These are phyloP conservation scores for Entelurus aequoreus DNA, from an alignment of 2,113 vertebrate species.

Conservation along the genomic window DNA sequence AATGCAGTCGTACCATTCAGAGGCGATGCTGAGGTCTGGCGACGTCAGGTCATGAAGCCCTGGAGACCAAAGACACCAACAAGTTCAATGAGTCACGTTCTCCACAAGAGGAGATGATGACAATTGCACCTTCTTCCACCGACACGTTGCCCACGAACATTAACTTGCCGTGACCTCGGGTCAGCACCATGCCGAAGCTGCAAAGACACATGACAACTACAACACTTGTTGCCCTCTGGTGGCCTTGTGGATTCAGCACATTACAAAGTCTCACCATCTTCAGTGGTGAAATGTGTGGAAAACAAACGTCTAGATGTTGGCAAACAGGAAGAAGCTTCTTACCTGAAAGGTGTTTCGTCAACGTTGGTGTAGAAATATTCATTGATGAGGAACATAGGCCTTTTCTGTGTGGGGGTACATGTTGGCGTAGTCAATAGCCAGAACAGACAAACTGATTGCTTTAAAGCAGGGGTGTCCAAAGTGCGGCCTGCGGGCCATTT, in stretches of 20 bases:
- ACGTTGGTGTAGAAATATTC: constrained; percentile 94
- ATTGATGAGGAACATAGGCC: constrained; percentile 84
- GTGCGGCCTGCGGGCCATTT: too few relatives aligned
- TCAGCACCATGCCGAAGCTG: constrained; percentile 88
- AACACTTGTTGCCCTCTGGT: constrained; percentile 15
- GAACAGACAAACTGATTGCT: neutral
- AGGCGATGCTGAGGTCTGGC: constrained; percentile 83
- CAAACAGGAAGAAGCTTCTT: neutral
- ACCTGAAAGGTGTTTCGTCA: constrained; percentile 93
- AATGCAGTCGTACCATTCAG: constrained; percentile 78
- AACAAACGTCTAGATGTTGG: neutral
- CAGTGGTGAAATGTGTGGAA: too few relatives aligned
- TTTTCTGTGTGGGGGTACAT: constrained; percentile 70
- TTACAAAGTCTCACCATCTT: too few relatives aligned
- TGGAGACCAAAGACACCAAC: constrained; percentile 50
- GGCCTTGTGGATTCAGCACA: neutral
- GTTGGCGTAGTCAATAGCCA: neutral
- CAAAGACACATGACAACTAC: constrained; percentile 4
- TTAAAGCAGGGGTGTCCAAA: too few relatives aligned
- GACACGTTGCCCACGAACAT: constrained; percentile 86
- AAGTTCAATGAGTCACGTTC: neutral
- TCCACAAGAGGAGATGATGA: too few relatives aligned
- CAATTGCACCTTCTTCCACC: constrained; percentile 85
- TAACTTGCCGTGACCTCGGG: constrained; percentile 80
- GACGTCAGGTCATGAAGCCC: constrained; percentile 90